Evolutionary conservation across 2,888 invertebrate species (phyloP).

Genomic region (Belgica antarctica): DNA sequence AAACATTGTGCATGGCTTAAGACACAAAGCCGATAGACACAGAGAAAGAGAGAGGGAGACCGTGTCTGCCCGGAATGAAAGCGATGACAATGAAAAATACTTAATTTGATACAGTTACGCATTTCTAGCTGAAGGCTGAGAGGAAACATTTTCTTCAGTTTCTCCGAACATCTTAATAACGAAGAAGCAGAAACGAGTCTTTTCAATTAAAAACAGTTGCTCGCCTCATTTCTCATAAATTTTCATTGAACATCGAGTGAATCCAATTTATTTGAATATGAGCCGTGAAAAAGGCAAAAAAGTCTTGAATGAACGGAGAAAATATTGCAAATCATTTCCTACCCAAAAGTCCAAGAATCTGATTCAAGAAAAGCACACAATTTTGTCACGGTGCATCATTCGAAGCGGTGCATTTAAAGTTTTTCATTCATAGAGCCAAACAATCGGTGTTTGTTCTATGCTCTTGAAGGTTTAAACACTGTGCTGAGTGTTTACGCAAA

Average conservation of each 20-base stretch:
- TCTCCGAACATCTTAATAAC: slow-evolving; percentile 17
- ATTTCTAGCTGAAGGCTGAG: slow-evolving; percentile 11
- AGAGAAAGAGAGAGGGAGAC: neutral
- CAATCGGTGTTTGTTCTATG: neutral
- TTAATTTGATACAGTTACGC: slow-evolving; percentile 44
- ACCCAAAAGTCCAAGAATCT: no score
- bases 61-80: slow-evolving; percentile 5
- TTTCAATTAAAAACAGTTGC: slow-evolving; percentile 37
- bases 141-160: slow-evolving; percentile 7
- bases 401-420: neutral
- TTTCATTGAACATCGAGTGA: slow-evolving; percentile 43
- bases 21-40: neutral
- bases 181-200: slow-evolving; percentile 7
- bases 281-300: slow-evolving; percentile 26
- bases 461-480: neutral
- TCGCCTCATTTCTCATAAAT: slow-evolving; percentile 41
- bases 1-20: slow-evolving; percentile 13
- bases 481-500: slow-evolving; percentile 36
- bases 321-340: slow-evolving; percentile 43
- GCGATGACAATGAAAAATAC: slow-evolving; percentile 41
- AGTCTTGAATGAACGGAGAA: neutral
- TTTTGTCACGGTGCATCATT: slow-evolving; percentile 18
- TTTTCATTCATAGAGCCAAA: no score
- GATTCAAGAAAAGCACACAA: neutral
- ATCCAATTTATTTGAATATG: slow-evolving; percentile 41